Conservation (phyloP, 1,140 invertebrate genomes). For the Ceratosolen fusciceps region DNA sequence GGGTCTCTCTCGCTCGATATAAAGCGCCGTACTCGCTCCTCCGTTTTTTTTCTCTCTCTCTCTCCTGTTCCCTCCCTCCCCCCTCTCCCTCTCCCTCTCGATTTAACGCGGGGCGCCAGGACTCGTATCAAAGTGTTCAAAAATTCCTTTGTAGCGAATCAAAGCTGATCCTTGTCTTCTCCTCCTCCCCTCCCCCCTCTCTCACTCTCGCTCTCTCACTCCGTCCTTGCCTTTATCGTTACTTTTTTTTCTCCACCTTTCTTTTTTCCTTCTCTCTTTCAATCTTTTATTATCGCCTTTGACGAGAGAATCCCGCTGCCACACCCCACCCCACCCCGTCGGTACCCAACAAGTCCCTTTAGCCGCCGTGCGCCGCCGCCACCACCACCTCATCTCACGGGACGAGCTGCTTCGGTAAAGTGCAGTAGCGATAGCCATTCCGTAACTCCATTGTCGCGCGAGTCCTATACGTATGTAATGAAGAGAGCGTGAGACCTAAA, state of each 20-base stretch:
- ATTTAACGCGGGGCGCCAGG: conserved; percentile 46
- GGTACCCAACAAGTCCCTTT: no score
- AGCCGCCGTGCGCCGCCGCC: no score
- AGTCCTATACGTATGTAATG: not conserved
- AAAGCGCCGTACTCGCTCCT: conserved; percentile 59
- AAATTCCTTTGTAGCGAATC: conserved; percentile 57
- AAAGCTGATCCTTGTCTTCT: conserved; percentile 19
- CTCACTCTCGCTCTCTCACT: conserved; percentile 6
- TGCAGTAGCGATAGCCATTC: conserved; percentile 37
- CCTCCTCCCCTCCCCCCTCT: not conserved
- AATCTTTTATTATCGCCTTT: no score
- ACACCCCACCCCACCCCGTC: no score
- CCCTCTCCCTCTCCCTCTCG: not conserved
- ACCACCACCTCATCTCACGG: no score
- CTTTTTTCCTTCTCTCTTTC: no score
- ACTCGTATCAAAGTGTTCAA: conserved; percentile 52
- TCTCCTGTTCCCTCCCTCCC: not conserved
- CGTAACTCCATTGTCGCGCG: not conserved
- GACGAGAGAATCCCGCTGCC: no score
- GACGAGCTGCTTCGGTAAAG: conserved; percentile 14
- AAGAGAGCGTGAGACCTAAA: conserved; percentile 19
- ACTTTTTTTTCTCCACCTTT: no score
- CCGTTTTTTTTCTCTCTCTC: conserved; percentile 46
- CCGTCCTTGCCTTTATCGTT: no score
- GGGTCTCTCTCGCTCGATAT: conserved; percentile 61